Conservation (phyloP, 2,888 invertebrate genomes). For the Myopa tessellatipennis region DNA sequence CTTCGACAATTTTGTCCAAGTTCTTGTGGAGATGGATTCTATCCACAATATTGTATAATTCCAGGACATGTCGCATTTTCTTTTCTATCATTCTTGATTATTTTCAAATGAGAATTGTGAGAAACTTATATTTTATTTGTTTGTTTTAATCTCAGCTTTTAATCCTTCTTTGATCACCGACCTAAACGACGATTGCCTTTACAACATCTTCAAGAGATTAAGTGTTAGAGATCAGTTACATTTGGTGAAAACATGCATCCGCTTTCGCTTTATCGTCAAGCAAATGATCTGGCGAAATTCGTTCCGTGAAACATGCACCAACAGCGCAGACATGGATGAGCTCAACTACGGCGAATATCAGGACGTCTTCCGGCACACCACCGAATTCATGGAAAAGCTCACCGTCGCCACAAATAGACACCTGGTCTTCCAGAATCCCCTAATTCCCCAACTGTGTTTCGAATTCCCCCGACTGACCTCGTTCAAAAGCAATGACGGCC, state of each 20-base stretch:
- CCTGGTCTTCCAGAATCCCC: not conserved
- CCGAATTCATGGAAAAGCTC: constrained; percentile 42
- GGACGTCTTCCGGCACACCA: constrained; percentile 42
- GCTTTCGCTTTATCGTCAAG: constrained; percentile 43
- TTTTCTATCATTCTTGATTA: no score
- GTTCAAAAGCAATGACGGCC: constrained; percentile 32
- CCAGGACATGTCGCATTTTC: no score
- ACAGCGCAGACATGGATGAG: constrained; percentile 32
- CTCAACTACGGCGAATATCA: constrained; percentile 40
- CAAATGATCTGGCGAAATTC: constrained; percentile 44
- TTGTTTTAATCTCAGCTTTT: no score
- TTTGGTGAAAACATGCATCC: constrained; percentile 40
- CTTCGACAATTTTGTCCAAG: no score
- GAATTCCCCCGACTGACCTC: constrained; percentile 40
- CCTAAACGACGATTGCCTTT: constrained; percentile 47
- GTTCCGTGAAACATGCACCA: constrained; percentile 40
- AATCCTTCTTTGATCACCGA: constrained; percentile 4
- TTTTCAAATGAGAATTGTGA: no score
- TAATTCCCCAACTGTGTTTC: constrained; percentile 33
- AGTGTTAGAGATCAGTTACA: constrained; percentile 45
- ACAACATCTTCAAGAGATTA: constrained; percentile 43
- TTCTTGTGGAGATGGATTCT: no score
- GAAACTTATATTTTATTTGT: no score
- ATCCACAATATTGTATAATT: no score
- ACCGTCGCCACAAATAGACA: constrained; percentile 29